These are phyloP conservation scores for Argyra leucocephala DNA, from an alignment of 2,888 invertebrate genomes.

Conservation along the genomic window DNA sequence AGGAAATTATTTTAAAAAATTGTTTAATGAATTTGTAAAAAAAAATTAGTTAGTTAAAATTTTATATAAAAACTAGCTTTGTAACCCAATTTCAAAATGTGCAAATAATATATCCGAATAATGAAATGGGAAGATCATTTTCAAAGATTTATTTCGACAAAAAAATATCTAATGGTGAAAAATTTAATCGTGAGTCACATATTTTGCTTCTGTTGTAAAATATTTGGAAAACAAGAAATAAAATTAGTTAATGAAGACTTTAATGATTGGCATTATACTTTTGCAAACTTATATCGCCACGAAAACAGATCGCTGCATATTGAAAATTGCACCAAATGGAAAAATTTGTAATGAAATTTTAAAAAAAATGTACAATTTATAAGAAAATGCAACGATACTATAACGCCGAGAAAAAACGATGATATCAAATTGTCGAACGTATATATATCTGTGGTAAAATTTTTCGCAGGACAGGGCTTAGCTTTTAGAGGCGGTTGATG, in stretches of 20 bases:
- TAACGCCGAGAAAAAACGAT: neutral
- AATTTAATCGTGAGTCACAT: constrained; percentile 10
- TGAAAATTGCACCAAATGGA: constrained; percentile 8
- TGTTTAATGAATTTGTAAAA: too few relatives aligned
- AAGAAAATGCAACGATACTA: constrained; percentile 8
- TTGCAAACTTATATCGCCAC: neutral
- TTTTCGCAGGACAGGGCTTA: constrained; percentile 5
- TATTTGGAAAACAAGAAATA: constrained; percentile 8
- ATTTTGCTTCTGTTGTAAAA: constrained; percentile 8
- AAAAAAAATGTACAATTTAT: neutral
- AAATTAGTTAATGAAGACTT: constrained; percentile 8
- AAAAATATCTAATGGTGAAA: constrained; percentile 8
- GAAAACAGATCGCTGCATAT: too few relatives aligned
- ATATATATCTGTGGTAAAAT: constrained; percentile 8
- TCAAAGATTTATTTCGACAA: constrained; percentile 5
- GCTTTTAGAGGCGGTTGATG: constrained; percentile 7
- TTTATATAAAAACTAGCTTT: too few relatives aligned
- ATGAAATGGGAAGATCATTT: constrained; percentile 5
- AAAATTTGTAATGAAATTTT: constrained; percentile 6
- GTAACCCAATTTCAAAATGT: constrained; percentile 11
- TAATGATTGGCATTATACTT: constrained; percentile 9
- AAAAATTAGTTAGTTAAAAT: too few relatives aligned
- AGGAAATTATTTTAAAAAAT: too few relatives aligned
- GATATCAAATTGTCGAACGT: constrained; percentile 7
- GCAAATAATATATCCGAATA: constrained; percentile 3